Base-by-base conservation (phyloP, 1,140 invertebrate species). In the Drosophila ambigua region DNA sequence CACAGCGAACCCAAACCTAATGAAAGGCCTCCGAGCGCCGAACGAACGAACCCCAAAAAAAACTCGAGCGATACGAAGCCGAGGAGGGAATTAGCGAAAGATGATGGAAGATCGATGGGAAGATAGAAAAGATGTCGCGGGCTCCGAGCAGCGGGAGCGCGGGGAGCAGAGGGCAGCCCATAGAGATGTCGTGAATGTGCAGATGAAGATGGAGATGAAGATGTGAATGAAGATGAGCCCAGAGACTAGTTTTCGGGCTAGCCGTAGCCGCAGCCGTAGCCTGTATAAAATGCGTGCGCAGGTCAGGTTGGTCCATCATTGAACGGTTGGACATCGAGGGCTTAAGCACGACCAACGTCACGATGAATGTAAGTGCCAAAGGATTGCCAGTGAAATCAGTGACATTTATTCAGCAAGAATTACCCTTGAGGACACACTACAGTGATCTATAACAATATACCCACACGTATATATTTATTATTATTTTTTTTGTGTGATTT, bases 281-380 rank as follows among this genome's bases (percentile, higher is more conserved):
- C 74, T 62, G 79, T 90, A 90, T 90, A 90, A 90, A 90, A 88
- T 75, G 74, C 78, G 77, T 73, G 69, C 59, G 31, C 62, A 66
- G 88, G 80, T 88, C 77, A 84, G 54, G 28, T 65, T 55, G 79
- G 68, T 55, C 61, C 80, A 90, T 90, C 88, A 90, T 90, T 90
- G 72, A 87, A 72, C 83, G 78, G 75, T 90, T 90, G 88, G 88
- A 90, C 77, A 84, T 76, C 83, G 74, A 90, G 80, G 73, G 83
- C 83, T 88, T 58, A 90, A 78, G 88, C 83, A 90, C 82, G 82
- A 90, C 88, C 88, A 84, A 90, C 88, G 81, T 74, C 61, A 88
- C 81, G 57, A 90, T 90, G 88, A 90, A 84, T 73, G 88, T 90
- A 90, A 90, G 88, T 74, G 59, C 54, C 35, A 41, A 63, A 67